Evolutionary conservation across 2,888 invertebrate species (phyloP), one percentile per base, ranked within the genome.

Genomic region (Galeopsomyia nigrocyanea): DNA sequence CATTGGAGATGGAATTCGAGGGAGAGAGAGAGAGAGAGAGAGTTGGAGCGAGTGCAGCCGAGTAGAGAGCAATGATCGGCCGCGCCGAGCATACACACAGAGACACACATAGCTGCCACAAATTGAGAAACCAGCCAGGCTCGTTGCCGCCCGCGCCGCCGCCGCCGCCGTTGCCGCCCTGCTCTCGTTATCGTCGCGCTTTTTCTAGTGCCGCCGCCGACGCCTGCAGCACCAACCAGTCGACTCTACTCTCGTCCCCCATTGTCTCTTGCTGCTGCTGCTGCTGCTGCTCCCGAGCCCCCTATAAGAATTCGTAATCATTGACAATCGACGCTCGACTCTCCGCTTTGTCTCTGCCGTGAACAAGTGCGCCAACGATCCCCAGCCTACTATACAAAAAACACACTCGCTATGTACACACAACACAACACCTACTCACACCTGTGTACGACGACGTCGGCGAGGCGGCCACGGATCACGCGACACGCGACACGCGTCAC

Each of bases 241-340:
- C 6, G 0, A 39, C 31, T 16, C 5, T 10, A 39, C 39, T 13
- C 39, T 39, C 39, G 10, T 7, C 13, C 10, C 39, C 13, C 39
- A 13, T 39, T 39, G 39, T 56, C 56, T 67, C 60, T 56, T 7
- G 17, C n/a, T 51, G 51, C 51, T 7, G 17, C 7, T n/a, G 16
- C 51, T 7, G 6, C 16, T 51, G 0, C 13, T 21, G 7, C 53
- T 17, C 53, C 13, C 53, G 53, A 53, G 17, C 53, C 17, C 17
- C 26, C 56, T 39, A 69, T 62, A 57, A 64, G 58, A 39, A 68
- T 64, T 53, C 68, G 61, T 68, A 71, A 71, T 71, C 71, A 71
- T 74, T 74, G 74, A 74, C 74, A 74, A 74, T 74, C 74, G 74
- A 74, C 65, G 62, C 67, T 60, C 64, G 63, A 67, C 53, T 61